These are phyloP conservation scores for Nebria salina DNA, from an alignment of 2,888 invertebrate species.

Conservation along the genomic window DNA sequence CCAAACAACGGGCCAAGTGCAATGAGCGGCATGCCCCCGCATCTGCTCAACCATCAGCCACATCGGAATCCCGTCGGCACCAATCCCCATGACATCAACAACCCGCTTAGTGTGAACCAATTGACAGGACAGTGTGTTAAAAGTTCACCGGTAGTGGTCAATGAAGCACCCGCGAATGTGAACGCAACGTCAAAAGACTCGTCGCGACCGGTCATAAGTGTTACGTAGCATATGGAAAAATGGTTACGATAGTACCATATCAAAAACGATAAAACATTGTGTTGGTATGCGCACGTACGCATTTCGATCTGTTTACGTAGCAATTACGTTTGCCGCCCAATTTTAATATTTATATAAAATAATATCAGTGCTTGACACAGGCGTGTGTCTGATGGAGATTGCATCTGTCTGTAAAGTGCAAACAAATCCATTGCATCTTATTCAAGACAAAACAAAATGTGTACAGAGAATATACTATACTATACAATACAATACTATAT, in stretches of 20 bases:
- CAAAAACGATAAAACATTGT: conserved; percentile 12
- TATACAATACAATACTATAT: conserved; percentile 31
- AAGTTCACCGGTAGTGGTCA: conserved; percentile 51
- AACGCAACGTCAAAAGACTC: conserved; percentile 59
- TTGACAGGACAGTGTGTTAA: conserved; percentile 76
- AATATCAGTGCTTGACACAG: background rate
- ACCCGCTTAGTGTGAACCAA: conserved; percentile 91
- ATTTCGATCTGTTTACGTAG: conserved; percentile 4
- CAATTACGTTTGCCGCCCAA: background rate
- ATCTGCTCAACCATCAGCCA: conserved; percentile 56
- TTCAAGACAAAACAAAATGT: conserved; percentile 25
- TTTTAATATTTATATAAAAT: background rate
- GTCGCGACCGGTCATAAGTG: conserved; percentile 62
- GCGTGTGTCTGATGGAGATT: conserved; percentile 8
- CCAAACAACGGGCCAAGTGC: conserved; percentile 47
- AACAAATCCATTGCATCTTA: conserved; percentile 16
- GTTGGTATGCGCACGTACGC: background rate
- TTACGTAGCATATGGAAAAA: conserved; percentile 58
- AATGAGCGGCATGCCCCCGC: conserved; percentile 54
- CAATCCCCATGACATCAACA: conserved; percentile 91
- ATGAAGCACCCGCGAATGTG: conserved; percentile 54
- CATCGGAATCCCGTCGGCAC: conserved; percentile 87
- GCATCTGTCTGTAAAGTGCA: conserved; percentile 21
- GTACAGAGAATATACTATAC: conserved; percentile 37
- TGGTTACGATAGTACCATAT: conserved; percentile 16